Conservation (phyloP, 1,140 invertebrate genomes). For the Theocolax elegans region DNA sequence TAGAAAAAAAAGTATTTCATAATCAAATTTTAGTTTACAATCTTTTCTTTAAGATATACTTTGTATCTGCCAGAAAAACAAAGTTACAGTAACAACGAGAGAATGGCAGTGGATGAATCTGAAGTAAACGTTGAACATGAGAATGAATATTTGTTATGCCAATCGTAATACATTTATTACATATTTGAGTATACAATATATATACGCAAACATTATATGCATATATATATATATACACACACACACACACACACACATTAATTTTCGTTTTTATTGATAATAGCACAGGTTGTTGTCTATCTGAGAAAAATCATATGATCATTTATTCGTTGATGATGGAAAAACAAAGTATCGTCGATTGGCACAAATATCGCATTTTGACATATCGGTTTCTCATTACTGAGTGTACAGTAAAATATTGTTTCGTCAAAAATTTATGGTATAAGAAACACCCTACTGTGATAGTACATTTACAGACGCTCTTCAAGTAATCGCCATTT, state of each 20-base stretch:
- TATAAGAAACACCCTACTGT: constrained; percentile 22
- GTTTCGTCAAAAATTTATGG: neutral
- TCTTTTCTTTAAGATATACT: too few species aligned
- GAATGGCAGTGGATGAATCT: constrained; percentile 36
- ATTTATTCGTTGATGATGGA: neutral
- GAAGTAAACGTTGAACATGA: neutral
- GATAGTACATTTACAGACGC: constrained; percentile 30
- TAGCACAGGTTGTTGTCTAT: neutral
- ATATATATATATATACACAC: too few species aligned
- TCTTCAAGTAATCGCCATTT: neutral
- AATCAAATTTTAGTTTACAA: too few species aligned
- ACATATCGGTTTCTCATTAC: neutral
- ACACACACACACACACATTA: too few species aligned
- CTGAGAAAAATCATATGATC: constrained; percentile 12
- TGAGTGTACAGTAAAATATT: constrained; percentile 17
- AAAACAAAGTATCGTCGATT: constrained; percentile 10
- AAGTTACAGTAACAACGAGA: neutral
- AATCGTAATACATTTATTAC: neutral
- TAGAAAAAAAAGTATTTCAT: too few species aligned
- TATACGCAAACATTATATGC: too few species aligned
- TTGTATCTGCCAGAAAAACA: too few species aligned
- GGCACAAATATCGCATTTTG: constrained; percentile 27
- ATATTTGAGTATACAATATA: neutral
- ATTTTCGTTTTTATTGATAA: too few species aligned
- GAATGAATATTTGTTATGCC: constrained; percentile 8